Base-by-base conservation (phyloP, 2,888 invertebrate genomes). In the Blomia tropicalis region DNA sequence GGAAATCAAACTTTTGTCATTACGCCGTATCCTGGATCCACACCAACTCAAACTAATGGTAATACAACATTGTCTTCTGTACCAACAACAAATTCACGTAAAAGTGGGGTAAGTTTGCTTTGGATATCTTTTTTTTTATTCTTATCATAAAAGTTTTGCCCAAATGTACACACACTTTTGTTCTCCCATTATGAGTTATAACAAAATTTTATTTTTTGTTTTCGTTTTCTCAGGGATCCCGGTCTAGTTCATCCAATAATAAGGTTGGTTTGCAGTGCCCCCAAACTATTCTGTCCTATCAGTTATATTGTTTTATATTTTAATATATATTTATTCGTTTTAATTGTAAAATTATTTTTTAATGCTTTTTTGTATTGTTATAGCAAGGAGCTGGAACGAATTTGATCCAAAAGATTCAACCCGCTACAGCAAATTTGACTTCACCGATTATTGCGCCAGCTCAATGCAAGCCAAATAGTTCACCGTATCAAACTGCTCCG, bases 371-470 rank as follows among this genome's bases (percentile, higher is more conserved):
- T 31, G 5, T 3, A 56, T 56, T 56, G 4, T 27, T 54, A 11
- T 27, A 25, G 14, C n/a, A 47, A n/a, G n/a, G 7, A 11, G 11
- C 25, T 23, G 56, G 56, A 2, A 36, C 56, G n/a, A 56, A 29
- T 36, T 22, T 56, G 19, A 56, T 56, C 29, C 56, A 56, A 31
- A 56, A 56, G 29, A 56, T 56, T 56, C 56, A 56, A 36, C 56
- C 56, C 1, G 51, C 51, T 14, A 47, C 51, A 11, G 14, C 51
- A 7, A 36, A 7, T 17, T 27, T 47, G 51, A 56, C 56, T n/a
- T 32, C 56, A 36, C 56, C 56, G 19, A 27, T 56, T 2, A 27
- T 56, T 3, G 29, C 56, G 19, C 56, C 25, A 23, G 56, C 56
- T 31, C 56, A 56, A 36, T 56, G 25, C 31, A 56, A 56, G 29